Conservation (phyloP, 2,888 invertebrate genomes). For the Drosophila setosimentum region DNA sequence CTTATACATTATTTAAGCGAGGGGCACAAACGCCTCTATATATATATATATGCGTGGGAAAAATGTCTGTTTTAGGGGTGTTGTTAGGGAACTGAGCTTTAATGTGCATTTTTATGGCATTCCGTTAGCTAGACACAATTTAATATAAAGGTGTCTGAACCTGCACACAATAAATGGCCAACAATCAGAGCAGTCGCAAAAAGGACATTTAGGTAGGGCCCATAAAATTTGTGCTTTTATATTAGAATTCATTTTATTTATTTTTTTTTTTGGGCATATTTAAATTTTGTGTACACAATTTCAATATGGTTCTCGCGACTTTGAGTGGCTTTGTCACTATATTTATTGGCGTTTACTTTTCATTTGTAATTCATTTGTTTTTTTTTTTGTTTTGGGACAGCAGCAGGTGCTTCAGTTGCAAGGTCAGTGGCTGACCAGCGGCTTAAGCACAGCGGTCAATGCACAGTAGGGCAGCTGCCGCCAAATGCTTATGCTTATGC, state of each 20-base stretch:
- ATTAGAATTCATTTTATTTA: background rate
- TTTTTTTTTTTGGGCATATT: conserved; percentile 19
- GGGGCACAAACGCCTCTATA: conserved; percentile 48
- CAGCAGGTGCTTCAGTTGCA: conserved; percentile 36
- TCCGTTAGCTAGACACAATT: conserved; percentile 69
- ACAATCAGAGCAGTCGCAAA: conserved; percentile 22
- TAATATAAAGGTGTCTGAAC: conserved; percentile 78
- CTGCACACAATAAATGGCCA: conserved; percentile 62
- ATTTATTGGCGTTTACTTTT: conserved; percentile 73
- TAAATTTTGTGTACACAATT: conserved; percentile 23
- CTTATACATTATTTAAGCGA: conserved; percentile 76
- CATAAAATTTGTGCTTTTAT: conserved; percentile 40
- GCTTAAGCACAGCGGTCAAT: conserved; percentile 37
- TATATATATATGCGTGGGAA: conserved; percentile 65
- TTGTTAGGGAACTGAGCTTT: conserved; percentile 55
- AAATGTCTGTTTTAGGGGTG: conserved; percentile 26
- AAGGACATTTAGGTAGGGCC: background rate
- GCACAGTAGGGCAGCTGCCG: conserved; percentile 37
- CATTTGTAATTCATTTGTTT: background rate
- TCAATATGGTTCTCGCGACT: conserved; percentile 24
- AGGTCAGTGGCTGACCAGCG: conserved; percentile 55
- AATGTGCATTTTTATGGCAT: conserved; percentile 74
- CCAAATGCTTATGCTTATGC: conserved; percentile 41
- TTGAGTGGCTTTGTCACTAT: conserved; percentile 60
- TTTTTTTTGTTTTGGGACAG: conserved; percentile 5